phyloP scores from a whole-genome alignment of 2,113 vertebrate species.

The Epinephelus cyanopodus region DNA sequence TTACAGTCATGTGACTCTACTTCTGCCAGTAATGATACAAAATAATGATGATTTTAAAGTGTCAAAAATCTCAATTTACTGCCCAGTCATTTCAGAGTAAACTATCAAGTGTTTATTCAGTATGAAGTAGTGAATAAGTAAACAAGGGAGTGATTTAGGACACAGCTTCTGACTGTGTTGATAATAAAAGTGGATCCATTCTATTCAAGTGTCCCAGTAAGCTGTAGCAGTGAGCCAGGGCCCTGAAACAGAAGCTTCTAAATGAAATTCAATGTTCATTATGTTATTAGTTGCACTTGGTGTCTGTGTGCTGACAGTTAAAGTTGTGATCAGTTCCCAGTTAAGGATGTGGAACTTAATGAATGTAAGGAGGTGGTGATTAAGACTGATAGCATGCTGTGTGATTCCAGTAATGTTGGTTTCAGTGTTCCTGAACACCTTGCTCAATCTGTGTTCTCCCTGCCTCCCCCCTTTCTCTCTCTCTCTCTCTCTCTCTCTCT shows the following conservation, averaged over 20 bases:
- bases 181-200: too few species aligned
- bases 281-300: not conserved
- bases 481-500: conserved; percentile 10
- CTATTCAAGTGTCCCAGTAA: too few species aligned
- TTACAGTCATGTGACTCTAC: not conserved
- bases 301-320: not conserved
- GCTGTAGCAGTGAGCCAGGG: not conserved
- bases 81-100: too few species aligned
- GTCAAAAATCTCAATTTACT: not conserved
- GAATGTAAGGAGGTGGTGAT: not conserved
- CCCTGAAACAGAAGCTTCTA: not conserved
- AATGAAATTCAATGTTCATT: not conserved
- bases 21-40: not conserved
- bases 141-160: too few species aligned
- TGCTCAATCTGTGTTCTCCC: not conserved
- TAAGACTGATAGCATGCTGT: too few species aligned
- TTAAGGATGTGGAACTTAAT: not conserved
- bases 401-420: not conserved
- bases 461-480: not conserved
- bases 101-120: too few species aligned
- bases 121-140: too few species aligned
- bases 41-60: not conserved
- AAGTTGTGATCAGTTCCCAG: not conserved
- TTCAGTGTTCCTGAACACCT: not conserved
- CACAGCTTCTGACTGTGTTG: too few species aligned